Base-by-base conservation (phyloP, 2,797 vertebrate species). In the Chloroceryle amazona region DNA sequence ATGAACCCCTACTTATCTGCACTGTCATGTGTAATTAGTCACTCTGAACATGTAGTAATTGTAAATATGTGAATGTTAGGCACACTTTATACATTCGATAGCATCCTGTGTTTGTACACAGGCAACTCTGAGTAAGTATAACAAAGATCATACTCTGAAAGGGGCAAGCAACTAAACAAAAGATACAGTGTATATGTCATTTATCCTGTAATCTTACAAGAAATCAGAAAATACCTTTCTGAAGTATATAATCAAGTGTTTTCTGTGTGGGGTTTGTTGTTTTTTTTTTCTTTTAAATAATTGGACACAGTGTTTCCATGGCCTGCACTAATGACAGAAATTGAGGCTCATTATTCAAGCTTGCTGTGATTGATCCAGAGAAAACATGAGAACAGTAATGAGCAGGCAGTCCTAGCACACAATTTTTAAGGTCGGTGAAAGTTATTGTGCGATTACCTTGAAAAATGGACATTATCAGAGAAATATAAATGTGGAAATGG, bases 21-120 rank as follows among this genome's bases (percentile, higher is more conserved):
- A 70, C 52, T 86, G 67, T 84, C 90, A 60, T 35, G 70, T 90
- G 23, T 80, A 91, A 94, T 95, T 95, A 96, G 82, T 89, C 70
- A 75, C 74, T 66, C 82, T 90, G 80, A 95, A 79, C 73, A 57
- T 63, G 74, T 42, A 84, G 57, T 49, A 78, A 86, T 90, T 3
- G 2, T 81, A 92, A 95, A 94, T 81, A 93, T 2, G 25, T 60
- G 91, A 95, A 87, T 51, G 67, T 81, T 86, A 86, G 87, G 62
- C 47, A 86, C n/a, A 47, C 72, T 86, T 75, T 15, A 74, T 68
- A 47, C 80, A 75, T 58, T 92, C 58, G 91, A 21, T 82, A 84
- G 80, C 39, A 76, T 76, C 33, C 51, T 86, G 28, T 90, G 89
- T 91, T 89, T 88, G 58, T 73, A 90, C 52, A 73, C 52, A 89